Conservation (phyloP, 2,113 vertebrate genomes). For the Calyptommatus sinebrachiatus region DNA sequence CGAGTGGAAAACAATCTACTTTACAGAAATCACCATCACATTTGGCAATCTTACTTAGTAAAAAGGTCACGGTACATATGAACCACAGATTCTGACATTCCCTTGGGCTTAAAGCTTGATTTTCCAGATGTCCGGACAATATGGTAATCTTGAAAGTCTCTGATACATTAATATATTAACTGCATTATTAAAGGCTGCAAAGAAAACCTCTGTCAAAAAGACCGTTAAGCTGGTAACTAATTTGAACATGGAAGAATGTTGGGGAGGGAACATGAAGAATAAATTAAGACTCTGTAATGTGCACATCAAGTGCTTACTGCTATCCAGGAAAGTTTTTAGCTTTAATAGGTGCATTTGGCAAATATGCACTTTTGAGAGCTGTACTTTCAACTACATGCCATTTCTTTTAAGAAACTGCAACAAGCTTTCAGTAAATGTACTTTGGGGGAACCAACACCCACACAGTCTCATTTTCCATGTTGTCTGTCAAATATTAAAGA, state of each 20-base stretch:
- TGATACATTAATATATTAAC: neutral
- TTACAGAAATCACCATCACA: constrained; percentile 5
- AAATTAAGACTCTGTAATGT: neutral
- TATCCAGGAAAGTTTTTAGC: neutral
- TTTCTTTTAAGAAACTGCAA: neutral
- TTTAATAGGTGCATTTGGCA: neutral
- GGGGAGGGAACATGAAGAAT: neutral
- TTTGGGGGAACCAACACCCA: neutral
- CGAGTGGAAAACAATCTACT: neutral
- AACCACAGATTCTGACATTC: neutral
- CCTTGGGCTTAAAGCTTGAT: neutral
- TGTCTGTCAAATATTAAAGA: neutral
- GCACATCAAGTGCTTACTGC: neutral
- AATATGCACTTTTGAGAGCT: neutral
- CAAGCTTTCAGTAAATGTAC: neutral
- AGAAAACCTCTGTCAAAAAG: neutral
- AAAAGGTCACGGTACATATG: neutral
- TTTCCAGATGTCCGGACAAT: neutral
- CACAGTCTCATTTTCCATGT: neutral
- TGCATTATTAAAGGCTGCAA: neutral
- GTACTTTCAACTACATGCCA: neutral
- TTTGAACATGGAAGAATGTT: neutral
- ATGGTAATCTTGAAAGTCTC: neutral
- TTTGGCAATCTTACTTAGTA: constrained; percentile 9
- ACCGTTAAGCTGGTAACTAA: neutral